Evolutionary conservation across 2,888 invertebrate species (phyloP).

Genomic region (Caenorhabditis auriculariae): DNA sequence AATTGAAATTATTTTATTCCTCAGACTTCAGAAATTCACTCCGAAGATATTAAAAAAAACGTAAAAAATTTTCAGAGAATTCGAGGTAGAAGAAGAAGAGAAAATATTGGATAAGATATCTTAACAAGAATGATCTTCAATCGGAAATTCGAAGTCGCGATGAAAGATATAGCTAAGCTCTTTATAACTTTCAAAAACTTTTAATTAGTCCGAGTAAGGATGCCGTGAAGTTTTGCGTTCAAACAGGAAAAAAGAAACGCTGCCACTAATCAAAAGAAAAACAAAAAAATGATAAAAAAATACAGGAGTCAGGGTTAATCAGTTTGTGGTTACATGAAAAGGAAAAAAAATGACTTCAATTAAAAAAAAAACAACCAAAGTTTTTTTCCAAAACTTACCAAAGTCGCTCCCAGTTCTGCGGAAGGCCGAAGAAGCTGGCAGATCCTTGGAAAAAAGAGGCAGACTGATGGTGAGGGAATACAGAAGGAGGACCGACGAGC

Average conservation of each 20-base stretch:
- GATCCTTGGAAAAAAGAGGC: slow-evolving; percentile 32
- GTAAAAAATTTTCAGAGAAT: too few species aligned
- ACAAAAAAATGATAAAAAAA: background rate
- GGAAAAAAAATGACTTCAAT: background rate
- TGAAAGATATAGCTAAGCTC: too few species aligned
- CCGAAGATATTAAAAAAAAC: too few species aligned
- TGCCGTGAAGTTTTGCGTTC: background rate
- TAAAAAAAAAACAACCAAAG: background rate
- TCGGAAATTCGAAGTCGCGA: too few species aligned
- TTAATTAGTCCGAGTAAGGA: too few species aligned
- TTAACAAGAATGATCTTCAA: too few species aligned
- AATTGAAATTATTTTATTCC: too few species aligned
- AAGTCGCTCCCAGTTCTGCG: slow-evolving; percentile 23
- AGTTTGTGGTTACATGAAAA: too few species aligned
- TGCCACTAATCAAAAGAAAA: background rate
- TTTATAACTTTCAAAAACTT: too few species aligned
- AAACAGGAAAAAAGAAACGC: background rate
- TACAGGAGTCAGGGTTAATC: background rate
- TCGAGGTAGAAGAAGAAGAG: too few species aligned
- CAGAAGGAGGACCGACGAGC: slow-evolving; percentile 26
- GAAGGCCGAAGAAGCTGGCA: slow-evolving; percentile 24
- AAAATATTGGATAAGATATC: too few species aligned
- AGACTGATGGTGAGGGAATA: slow-evolving; percentile 35
- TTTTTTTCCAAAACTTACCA: slow-evolving; percentile 11
- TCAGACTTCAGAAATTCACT: too few species aligned